Conservation (phyloP, 2,113 vertebrate genomes). For the Cygnus atratus region DNA sequence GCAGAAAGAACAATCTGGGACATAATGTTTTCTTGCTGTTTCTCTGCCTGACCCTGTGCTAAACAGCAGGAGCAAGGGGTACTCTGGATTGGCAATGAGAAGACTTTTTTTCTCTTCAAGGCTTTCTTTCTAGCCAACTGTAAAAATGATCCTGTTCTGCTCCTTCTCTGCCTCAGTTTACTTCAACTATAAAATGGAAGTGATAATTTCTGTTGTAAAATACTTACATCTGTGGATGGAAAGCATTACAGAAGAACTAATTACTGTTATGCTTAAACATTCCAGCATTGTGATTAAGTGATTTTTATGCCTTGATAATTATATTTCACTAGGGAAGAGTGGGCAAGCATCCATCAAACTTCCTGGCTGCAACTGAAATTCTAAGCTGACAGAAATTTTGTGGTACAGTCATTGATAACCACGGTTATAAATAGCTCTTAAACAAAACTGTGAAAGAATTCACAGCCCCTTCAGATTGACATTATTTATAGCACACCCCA, state of each 20-base stretch:
- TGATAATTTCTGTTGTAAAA: constrained; percentile 44
- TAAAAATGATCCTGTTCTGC: background rate
- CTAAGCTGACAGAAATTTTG: constrained; percentile 55
- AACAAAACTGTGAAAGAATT: constrained; percentile 78
- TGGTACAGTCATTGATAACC: constrained; percentile 76
- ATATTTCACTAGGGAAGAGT: constrained; percentile 27
- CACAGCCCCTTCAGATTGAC: constrained; percentile 72
- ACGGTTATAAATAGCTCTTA: constrained; percentile 75
- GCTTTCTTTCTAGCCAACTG: background rate
- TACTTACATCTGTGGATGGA: constrained; percentile 10
- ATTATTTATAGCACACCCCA: constrained; percentile 67
- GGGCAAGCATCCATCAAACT: constrained; percentile 65
- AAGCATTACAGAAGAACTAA: constrained; percentile 35
- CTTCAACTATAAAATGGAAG: constrained; percentile 15
- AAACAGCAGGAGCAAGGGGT: background rate
- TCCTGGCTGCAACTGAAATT: constrained; percentile 68
- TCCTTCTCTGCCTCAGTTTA: constrained; percentile 40
- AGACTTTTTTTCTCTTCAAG: background rate
- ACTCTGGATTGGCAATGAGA: background rate
- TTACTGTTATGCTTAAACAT: constrained; percentile 34
- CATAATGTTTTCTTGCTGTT: background rate
- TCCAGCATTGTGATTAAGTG: background rate
- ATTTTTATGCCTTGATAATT: constrained; percentile 51
- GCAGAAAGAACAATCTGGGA: background rate
- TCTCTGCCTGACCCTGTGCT: background rate